Evolutionary conservation across 2,113 vertebrate genomes (phyloP).

Genomic region (Gadus macrocephalus): DNA sequence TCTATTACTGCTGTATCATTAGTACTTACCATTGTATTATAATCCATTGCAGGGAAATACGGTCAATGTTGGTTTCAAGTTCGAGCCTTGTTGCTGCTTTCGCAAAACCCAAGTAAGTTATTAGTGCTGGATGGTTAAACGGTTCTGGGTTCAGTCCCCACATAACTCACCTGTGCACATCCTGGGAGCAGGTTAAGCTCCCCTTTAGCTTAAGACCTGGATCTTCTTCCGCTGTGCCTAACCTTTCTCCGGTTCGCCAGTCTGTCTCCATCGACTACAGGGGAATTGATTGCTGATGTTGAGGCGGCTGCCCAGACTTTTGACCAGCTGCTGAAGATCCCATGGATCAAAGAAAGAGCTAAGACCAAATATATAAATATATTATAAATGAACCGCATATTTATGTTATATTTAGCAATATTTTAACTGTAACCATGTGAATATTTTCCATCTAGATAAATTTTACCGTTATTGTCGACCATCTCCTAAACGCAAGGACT

Average conservation of each 20-base stretch:
- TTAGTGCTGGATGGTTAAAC: background rate
- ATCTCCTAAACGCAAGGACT: background rate
- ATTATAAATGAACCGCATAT: background rate
- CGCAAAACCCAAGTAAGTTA: slow-evolving; percentile 55
- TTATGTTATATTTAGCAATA: background rate
- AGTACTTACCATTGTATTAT: slow-evolving; percentile 1
- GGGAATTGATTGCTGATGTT: slow-evolving; percentile 51
- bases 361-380: slow-evolving; percentile 11
- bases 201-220: too few relatives aligned
- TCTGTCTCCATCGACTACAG: slow-evolving; percentile 21
- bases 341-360: slow-evolving; percentile 62
- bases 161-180: too few relatives aligned
- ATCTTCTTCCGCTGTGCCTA: too few relatives aligned
- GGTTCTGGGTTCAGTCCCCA: background rate
- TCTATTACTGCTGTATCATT: background rate
- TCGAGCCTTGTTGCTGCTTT: slow-evolving; percentile 69
- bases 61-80: slow-evolving; percentile 50
- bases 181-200: too few relatives aligned
- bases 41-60: slow-evolving; percentile 53
- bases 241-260: slow-evolving; percentile 25
- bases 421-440: too few relatives aligned
- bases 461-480: background rate
- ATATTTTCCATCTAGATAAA: slow-evolving; percentile 31
- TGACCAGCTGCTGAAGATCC: slow-evolving; percentile 42
- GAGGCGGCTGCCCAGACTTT: slow-evolving; percentile 54